phyloP scores from a whole-genome alignment of 1,140 invertebrate genomes.

The Ruditapes philippinarum region DNA sequence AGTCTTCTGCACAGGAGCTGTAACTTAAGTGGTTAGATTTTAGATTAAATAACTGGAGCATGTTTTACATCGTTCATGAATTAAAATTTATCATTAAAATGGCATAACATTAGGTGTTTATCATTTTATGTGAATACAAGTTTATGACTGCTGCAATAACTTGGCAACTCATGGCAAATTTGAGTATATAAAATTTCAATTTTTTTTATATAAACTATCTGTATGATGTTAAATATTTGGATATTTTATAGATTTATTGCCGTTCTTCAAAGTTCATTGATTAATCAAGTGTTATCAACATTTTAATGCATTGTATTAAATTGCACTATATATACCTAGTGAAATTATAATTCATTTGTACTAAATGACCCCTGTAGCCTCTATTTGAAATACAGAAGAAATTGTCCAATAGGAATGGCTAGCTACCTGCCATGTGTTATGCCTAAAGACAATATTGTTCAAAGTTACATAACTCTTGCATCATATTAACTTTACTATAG shows the following conservation, averaged over 20 bases:
- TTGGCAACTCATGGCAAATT: not conserved
- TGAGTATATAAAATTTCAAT: not conserved
- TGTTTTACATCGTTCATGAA: not conserved
- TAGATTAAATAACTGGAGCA: constrained; percentile 9
- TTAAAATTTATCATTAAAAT: not conserved
- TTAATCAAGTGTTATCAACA: not conserved
- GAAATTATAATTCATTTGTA: not conserved
- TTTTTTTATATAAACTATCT: not conserved
- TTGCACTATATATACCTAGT: not conserved
- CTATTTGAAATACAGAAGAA: not conserved
- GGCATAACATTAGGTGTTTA: not conserved
- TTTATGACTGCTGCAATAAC: not conserved
- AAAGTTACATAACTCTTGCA: constrained; percentile 25
- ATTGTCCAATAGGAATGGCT: not conserved
- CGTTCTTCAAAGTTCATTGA: constrained; percentile 13
- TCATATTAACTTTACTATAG: not conserved
- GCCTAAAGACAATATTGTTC: constrained; percentile 29
- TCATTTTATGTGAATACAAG: not conserved
- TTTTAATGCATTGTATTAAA: constrained; percentile 6
- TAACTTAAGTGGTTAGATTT: not conserved
- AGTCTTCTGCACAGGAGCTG: not conserved
- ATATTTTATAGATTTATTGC: not conserved
- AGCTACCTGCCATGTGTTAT: constrained; percentile 4
- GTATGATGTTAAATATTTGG: not conserved
- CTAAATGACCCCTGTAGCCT: constrained; percentile 3